phyloP scores from a whole-genome alignment of 1,140 invertebrate species.

The Heliothis virescens region DNA sequence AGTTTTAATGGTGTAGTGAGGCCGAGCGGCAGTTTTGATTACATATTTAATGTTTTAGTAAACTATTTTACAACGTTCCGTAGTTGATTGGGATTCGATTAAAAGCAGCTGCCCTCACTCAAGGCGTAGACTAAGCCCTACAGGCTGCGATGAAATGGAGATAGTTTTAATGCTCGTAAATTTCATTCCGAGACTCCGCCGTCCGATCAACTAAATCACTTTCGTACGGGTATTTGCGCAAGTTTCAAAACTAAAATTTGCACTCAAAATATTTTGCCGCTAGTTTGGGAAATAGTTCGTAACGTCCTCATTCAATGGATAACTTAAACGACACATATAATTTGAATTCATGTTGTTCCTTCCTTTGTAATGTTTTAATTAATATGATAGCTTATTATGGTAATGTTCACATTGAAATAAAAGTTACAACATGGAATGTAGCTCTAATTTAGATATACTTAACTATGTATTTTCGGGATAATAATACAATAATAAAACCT shows the following conservation, averaged over 20 bases:
- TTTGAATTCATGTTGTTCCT: not conserved
- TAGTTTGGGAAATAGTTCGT: constrained; percentile 47
- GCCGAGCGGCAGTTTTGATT: constrained; percentile 73
- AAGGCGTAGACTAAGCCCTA: constrained; percentile 67
- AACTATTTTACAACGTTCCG: constrained; percentile 75
- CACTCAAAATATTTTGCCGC: constrained; percentile 47
- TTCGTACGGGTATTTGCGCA: constrained; percentile 66
- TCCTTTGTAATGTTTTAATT: not conserved
- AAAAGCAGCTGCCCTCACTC: constrained; percentile 70
- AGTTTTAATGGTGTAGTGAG: constrained; percentile 66
- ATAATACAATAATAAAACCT: constrained; percentile 44
- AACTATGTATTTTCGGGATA: constrained; percentile 19
- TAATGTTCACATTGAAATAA: not conserved
- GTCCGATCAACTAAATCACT: constrained; percentile 77
- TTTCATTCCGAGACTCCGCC: constrained; percentile 72
- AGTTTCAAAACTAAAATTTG: constrained; percentile 71
- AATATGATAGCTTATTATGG: not conserved
- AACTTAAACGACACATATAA: not conserved
- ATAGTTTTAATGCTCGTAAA: constrained; percentile 85
- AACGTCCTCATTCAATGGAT: not conserved
- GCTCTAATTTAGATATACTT: constrained; percentile 10
- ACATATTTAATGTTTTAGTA: constrained; percentile 77
- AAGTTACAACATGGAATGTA: not conserved
- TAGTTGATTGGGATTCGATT: constrained; percentile 82
- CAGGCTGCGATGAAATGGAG: constrained; percentile 73